These are phyloP conservation scores for Maccullochella peelii DNA, from an alignment of 2,113 vertebrate species.

Conservation along the genomic window DNA sequence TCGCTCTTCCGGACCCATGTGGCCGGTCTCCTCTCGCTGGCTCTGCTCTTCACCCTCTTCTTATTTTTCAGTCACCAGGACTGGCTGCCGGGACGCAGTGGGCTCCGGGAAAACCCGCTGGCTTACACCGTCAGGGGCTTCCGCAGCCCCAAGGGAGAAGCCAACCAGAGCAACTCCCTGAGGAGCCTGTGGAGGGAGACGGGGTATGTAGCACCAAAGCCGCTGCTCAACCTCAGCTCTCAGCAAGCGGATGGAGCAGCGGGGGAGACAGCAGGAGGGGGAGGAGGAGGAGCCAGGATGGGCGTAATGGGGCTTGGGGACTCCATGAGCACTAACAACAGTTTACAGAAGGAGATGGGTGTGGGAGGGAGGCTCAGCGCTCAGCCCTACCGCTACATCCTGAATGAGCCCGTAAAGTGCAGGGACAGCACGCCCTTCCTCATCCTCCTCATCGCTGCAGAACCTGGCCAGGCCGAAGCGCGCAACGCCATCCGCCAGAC, in stretches of 20 bases:
- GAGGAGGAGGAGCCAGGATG: conserved; percentile 73
- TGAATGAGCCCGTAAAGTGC: conserved; percentile 95
- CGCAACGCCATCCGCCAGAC: conserved; percentile 95
- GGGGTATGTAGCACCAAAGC: conserved; percentile 86
- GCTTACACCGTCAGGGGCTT: conserved; percentile 92
- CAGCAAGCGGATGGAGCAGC: conserved; percentile 86
- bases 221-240: conserved; percentile 87
- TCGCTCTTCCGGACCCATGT: conserved; percentile 94
- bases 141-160: conserved; percentile 89
- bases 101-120: conserved; percentile 92
- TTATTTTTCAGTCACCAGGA: conserved; percentile 94
- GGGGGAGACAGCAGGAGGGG: conserved; percentile 77
- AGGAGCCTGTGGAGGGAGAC: conserved; percentile 90
- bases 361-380: conserved; percentile 85
- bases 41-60: conserved; percentile 92
- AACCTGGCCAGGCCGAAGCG: conserved; percentile 91
- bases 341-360: conserved; percentile 92
- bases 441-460: conserved; percentile 93
- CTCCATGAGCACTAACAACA: conserved; percentile 92
- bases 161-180: conserved; percentile 90
- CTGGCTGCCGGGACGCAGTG: conserved; percentile 90
- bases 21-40: conserved; percentile 91
- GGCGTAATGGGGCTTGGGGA: conserved; percentile 90
- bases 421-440: conserved; percentile 90
- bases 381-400: conserved; percentile 92